A percentile compares a stretch with the other conserved stretches of the same genome.
phyloP scores from a whole-genome alignment of 1,140 invertebrate genomes.

The Trichonephila inaurata region DNA sequence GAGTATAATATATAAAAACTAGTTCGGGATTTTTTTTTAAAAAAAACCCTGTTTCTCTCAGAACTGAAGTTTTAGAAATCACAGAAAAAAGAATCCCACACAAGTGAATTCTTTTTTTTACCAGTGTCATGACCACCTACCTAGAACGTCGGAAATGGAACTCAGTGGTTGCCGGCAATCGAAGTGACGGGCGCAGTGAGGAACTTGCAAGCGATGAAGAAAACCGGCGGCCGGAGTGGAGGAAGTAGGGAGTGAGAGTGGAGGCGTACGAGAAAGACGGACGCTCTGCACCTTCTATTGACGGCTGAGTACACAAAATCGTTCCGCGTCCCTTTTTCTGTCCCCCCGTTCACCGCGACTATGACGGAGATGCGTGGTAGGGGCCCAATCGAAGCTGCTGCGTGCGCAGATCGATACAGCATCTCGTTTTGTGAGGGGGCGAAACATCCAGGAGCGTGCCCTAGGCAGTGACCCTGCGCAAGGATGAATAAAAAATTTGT shows the following conservation, averaged over 20 bases:
- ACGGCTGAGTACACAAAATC: conserved; percentile 41
- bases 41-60: too few species aligned
- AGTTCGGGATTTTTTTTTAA: too few species aligned
- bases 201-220: conserved; percentile 20
- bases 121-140: not conserved
- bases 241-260: conserved; percentile 21
- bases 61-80: too few species aligned
- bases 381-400: not conserved
- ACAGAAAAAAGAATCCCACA: not conserved
- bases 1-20: too few species aligned
- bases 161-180: conserved; percentile 13
- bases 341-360: conserved; percentile 16
- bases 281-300: conserved; percentile 34
- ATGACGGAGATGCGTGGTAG: conserved; percentile 58
- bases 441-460: not conserved
- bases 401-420: conserved; percentile 39
- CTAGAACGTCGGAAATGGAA: conserved; percentile 8
- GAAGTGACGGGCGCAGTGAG: not conserved
- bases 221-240: not conserved
- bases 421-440: not conserved
- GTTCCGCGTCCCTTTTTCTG: conserved; percentile 16
- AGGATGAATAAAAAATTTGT: not conserved
- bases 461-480: not conserved
- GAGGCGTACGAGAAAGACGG: not conserved
- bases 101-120: too few species aligned